Percentiles rank a stretch among this genome's conserved stretches.
Conservation (phyloP, 2,888 invertebrate genomes). For the Drosophila austrosaltans region DNA sequence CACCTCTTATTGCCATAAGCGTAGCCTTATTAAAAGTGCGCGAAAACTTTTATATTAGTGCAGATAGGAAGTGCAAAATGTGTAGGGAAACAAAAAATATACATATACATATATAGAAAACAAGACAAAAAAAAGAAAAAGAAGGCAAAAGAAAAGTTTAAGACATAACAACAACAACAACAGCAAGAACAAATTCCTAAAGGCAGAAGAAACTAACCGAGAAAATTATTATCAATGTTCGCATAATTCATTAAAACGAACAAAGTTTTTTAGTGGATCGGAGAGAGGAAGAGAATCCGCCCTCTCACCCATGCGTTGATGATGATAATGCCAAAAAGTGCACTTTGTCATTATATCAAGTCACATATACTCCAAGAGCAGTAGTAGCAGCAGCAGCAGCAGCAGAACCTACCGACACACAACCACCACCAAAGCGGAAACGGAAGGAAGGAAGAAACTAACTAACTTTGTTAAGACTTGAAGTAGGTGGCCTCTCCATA, state of each 20-base stretch:
- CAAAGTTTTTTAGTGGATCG: slow-evolving; percentile 53
- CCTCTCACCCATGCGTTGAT: slow-evolving; percentile 52
- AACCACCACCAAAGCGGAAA: slow-evolving; percentile 9
- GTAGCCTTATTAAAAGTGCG: slow-evolving; percentile 75
- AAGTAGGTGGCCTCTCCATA: slow-evolving; percentile 22
- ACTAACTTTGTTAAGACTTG: slow-evolving; percentile 75
- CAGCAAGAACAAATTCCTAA: slow-evolving; percentile 2
- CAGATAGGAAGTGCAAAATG: slow-evolving; percentile 30
- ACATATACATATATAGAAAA: slow-evolving; percentile 20
- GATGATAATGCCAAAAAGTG: slow-evolving; percentile 74
- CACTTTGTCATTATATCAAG: slow-evolving; percentile 73
- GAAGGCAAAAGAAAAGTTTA: slow-evolving; percentile 6
- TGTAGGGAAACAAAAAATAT: not conserved
- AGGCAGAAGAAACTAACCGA: slow-evolving; percentile 60
- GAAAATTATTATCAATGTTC: slow-evolving; percentile 78
- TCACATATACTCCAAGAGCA: slow-evolving; percentile 20
- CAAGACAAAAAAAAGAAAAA: slow-evolving; percentile 19
- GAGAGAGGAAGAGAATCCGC: not conserved
- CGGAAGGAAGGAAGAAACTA: slow-evolving; percentile 73
- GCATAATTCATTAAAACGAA: slow-evolving; percentile 77
- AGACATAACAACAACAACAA: slow-evolving; percentile 9
- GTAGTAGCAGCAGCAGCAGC: no score
- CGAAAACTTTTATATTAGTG: slow-evolving; percentile 59
- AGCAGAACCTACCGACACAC: slow-evolving; percentile 1
- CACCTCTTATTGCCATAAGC: slow-evolving; percentile 50